These are phyloP conservation scores for Myotis davidii DNA, from an alignment of 2,113 vertebrate species.

Conservation along the genomic window DNA sequence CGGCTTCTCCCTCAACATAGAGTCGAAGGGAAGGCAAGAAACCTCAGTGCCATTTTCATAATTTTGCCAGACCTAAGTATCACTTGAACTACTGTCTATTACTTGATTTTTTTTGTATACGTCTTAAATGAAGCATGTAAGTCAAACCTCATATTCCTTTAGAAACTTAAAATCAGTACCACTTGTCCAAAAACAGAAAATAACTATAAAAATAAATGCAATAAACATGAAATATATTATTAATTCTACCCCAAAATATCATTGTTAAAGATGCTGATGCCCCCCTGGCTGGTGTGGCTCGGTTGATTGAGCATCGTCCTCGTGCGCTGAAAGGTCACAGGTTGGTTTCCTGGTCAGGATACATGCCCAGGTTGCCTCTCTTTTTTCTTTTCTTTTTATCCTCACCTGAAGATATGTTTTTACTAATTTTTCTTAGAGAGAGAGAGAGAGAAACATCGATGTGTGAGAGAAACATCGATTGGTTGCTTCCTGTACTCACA, in stretches of 20 bases:
- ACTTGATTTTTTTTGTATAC: background rate
- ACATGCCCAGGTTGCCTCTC: too few species aligned
- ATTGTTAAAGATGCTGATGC: background rate
- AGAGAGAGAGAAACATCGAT: too few species aligned
- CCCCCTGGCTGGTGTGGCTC: too few species aligned
- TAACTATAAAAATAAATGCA: constrained; percentile 19
- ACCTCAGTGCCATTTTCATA: background rate
- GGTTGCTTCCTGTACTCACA: background rate
- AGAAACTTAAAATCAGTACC: constrained; percentile 10
- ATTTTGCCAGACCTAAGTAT: background rate
- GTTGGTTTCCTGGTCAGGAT: too few species aligned
- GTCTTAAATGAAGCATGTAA: background rate
- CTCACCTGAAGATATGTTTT: background rate
- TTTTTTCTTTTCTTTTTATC: background rate
- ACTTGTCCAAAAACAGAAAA: background rate
- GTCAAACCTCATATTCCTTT: background rate
- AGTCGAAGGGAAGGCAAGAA: background rate
- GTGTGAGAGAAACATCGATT: background rate
- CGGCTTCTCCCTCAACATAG: background rate
- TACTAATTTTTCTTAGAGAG: background rate
- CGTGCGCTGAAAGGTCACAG: too few species aligned
- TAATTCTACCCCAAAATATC: background rate
- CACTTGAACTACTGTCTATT: background rate
- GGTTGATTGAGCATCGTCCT: too few species aligned
- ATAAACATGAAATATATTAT: background rate